Evolutionary conservation across 2,113 vertebrate genomes (phyloP), one percentile per base, ranked within the genome.

Genomic region (Hirundichthys speculiger): DNA sequence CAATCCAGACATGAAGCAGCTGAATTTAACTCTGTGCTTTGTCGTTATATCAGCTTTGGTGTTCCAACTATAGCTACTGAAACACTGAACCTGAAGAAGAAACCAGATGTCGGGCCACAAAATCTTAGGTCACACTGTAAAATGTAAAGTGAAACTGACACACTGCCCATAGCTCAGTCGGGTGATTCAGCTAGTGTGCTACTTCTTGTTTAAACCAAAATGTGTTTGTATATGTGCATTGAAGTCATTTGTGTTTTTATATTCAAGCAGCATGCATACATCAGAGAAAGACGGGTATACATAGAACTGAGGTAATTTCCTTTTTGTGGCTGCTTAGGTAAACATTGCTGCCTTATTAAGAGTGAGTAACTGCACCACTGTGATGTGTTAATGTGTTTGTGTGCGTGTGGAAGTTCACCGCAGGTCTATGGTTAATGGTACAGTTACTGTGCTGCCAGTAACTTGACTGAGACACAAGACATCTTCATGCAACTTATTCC

Each of bases 311-410:
- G 68, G 59, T 90, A 78, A 92, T 93, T 93, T 93, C 86, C 89
- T 88, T 76, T 79, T 65, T 69, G 88, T n/a, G 73, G 85, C 79
- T 77, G 59, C 89, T 88, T 90, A 89, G 89, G 83, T 72, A 91
- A 91, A 90, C 86, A 86, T 47, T 56, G 64, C 47, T 43, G 76
- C 74, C 79, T 86, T 70, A 73, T 79, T 74, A 73, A 64, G 62
- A 55, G 34, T 73, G 80, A 85, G 68, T 76, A 80, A 84, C 57
- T 39, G 53, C 55, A 39, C 57, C 62, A 61, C 72, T 1, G 4
- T 49, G 54, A 67, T 48, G 82, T 82, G 70, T 76, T 79, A 69
- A 71, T 82, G 62, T 60, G 46, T 77, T 59, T 54, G 68, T 67
- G 38, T 76, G 25, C 65, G 34, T 64, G 58, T 40, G 18, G 70